Base-by-base conservation (phyloP, 2,113 vertebrate species). In the Megaceryle maxima region DNA sequence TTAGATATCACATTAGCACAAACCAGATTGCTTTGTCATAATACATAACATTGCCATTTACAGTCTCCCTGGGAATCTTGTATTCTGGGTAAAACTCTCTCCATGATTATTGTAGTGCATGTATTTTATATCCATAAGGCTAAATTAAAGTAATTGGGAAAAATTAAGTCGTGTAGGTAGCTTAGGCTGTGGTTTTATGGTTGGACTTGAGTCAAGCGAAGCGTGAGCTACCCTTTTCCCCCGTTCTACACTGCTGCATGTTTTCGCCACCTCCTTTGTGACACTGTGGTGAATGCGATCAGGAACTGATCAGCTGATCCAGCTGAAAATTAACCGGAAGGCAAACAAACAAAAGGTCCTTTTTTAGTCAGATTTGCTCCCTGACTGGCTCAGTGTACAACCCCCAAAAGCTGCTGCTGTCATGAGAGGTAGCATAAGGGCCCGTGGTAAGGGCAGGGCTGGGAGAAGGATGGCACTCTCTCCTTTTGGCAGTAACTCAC, bases 281-380 rank as follows among this genome's bases (percentile, higher is more conserved):
- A 93, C n/a, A 48, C 35, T 60, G 62, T 29, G 73, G 83, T 83
- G 72, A 88, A n/a, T 26, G 2, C 72, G 59, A 95, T 94, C 92
- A 93, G 56, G 75, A 94, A 91, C 69, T 35, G 77, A 73, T 91
- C 90, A 94, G 94, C 92, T 93, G 94, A 91, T 88, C 48, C 85
- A 94, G 85, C 63, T 94, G 94, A 88, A 94, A 95, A 94, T 73
- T 60, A 92, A 90, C 74, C 4, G 33, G 88, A 81, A 95, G 79
- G 67, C 92, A 88, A 76, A 55, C 48, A 83, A 96, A 96, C 90
- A 97, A 94, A 96, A 92, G 82, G 11, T 76, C 82, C 85, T 60
- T 96, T 95, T 94, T 83, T 0, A 93, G 78, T 28, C 53, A 92
- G 85, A 92, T 95, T 88, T 93, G 26, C 35, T 93, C 75, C 62